Evolutionary conservation across 1,140 invertebrate genomes (phyloP).

Genomic region (Papilio polytes): DNA sequence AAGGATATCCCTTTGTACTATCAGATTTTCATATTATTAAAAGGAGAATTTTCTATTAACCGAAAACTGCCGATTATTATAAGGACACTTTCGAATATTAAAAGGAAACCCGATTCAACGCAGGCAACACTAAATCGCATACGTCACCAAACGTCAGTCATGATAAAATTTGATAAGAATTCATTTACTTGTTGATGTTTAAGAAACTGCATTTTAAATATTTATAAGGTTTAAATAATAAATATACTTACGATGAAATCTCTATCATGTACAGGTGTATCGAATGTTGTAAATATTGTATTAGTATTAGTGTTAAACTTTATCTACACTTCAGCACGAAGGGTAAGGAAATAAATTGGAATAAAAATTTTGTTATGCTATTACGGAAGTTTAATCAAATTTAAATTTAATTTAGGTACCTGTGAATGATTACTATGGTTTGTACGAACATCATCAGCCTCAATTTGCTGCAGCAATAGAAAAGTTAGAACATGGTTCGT

Average conservation of each 20-base stretch:
- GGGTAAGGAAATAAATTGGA: slow-evolving; percentile 50
- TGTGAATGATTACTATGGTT: slow-evolving; percentile 58
- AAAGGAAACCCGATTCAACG: background rate
- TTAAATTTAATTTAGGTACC: slow-evolving; percentile 52
- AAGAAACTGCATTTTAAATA: slow-evolving; percentile 13
- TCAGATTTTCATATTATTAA: background rate
- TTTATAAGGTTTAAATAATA: background rate
- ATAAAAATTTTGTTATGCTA: background rate
- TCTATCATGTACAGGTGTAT: slow-evolving; percentile 28
- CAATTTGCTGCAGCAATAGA: slow-evolving; percentile 62
- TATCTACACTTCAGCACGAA: slow-evolving; percentile 54
- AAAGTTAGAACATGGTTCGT: slow-evolving; percentile 67
- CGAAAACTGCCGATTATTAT: background rate
- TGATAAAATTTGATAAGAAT: slow-evolving; percentile 56
- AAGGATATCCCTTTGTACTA: no score
- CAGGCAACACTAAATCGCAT: slow-evolving; percentile 43
- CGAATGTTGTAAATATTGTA: slow-evolving; percentile 40
- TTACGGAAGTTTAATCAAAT: background rate
- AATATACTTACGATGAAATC: slow-evolving; percentile 41
- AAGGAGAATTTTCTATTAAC: background rate
- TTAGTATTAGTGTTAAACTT: slow-evolving; percentile 41
- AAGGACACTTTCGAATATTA: background rate
- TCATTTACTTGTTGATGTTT: slow-evolving; percentile 59
- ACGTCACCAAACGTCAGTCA: slow-evolving; percentile 51
- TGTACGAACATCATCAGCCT: slow-evolving; percentile 53